A percentile compares a stretch with the other conserved stretches of the same genome.
Evolutionary conservation across 2,888 invertebrate genomes (phyloP).

Genomic region (Petrophora chlorosata): DNA sequence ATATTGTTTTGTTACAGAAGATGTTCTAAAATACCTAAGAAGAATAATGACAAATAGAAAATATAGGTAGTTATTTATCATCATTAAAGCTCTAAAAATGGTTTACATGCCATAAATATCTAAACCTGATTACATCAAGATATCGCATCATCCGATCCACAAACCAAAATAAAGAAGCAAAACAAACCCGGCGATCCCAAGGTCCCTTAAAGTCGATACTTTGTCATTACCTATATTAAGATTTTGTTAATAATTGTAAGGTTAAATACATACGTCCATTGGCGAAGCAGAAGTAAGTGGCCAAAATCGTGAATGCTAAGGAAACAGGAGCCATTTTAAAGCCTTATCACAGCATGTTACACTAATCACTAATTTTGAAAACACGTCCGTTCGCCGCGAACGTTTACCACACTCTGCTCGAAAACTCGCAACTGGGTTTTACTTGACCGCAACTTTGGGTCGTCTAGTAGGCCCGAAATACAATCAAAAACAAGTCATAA

Average conservation of each 20-base stretch:
- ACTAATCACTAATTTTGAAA: conserved; percentile 10
- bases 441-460: conserved; percentile 7
- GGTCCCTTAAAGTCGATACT: conserved; percentile 2
- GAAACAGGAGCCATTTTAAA: conserved; percentile 27
- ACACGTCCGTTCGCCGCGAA: conserved; percentile 9
- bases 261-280: conserved; percentile 44
- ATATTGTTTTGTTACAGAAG: too few relatives aligned
- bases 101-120: too few relatives aligned
- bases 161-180: conserved; percentile 9
- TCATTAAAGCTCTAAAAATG: too few relatives aligned
- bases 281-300: conserved; percentile 35
- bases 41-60: too few relatives aligned
- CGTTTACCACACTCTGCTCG: conserved; percentile 1
- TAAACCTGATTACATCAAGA: not conserved
- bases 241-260: not conserved
- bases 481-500: not conserved
- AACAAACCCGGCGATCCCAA: conserved; percentile 12
- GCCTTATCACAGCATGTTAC: conserved; percentile 8
- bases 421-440: conserved; percentile 4
- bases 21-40: too few relatives aligned
- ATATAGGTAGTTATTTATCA: too few relatives aligned
- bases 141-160: not conserved
- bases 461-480: not conserved
- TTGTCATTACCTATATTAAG: not conserved
- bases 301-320: conserved; percentile 30